These are phyloP conservation scores for Cyprinodon brontotheroides DNA, from an alignment of 2,113 vertebrate genomes.

Conservation along the genomic window DNA sequence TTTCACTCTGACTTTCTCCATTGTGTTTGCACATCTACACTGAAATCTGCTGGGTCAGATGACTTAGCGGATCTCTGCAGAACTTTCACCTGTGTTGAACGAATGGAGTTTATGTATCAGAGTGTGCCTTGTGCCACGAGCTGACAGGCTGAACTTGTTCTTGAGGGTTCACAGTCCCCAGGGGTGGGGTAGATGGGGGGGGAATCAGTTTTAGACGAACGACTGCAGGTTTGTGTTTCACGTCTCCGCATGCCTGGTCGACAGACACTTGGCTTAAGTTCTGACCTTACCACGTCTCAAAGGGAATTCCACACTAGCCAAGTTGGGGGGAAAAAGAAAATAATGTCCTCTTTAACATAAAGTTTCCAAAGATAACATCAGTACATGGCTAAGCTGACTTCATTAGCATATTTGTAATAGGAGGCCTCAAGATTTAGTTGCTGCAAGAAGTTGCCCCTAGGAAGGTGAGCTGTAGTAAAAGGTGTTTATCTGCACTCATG, in stretches of 20 bases:
- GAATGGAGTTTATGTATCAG: conserved; percentile 44
- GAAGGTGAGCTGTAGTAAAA: not conserved
- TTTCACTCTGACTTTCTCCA: conserved; percentile 54
- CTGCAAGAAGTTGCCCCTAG: conserved; percentile 14
- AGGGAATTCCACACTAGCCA: conserved; percentile 56
- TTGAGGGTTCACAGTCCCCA: conserved; percentile 61
- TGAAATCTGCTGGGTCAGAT: conserved; percentile 37
- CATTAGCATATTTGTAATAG: conserved; percentile 68
- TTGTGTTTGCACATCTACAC: conserved; percentile 37
- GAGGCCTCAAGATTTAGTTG: conserved; percentile 14
- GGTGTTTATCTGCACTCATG: not conserved
- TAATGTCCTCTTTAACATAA: conserved; percentile 28
- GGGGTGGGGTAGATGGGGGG: conserved; percentile 51
- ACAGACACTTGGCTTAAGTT: conserved; percentile 56
- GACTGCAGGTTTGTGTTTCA: conserved; percentile 72
- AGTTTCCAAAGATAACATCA: conserved; percentile 63
- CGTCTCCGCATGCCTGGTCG: conserved; percentile 49
- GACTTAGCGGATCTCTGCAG: conserved; percentile 32
- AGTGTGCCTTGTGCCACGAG: conserved; percentile 37
- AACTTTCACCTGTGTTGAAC: conserved; percentile 37
- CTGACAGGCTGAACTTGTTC: conserved; percentile 75
- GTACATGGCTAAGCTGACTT: conserved; percentile 29
- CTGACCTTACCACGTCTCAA: conserved; percentile 58
- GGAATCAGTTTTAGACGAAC: conserved; percentile 60
- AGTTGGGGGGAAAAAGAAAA: conserved; percentile 55